Percentiles rank a stretch among this genome's conserved stretches.
These are phyloP conservation scores for Hipparchia sbordonii DNA, from an alignment of 2,888 invertebrate species.

Conservation along the genomic window DNA sequence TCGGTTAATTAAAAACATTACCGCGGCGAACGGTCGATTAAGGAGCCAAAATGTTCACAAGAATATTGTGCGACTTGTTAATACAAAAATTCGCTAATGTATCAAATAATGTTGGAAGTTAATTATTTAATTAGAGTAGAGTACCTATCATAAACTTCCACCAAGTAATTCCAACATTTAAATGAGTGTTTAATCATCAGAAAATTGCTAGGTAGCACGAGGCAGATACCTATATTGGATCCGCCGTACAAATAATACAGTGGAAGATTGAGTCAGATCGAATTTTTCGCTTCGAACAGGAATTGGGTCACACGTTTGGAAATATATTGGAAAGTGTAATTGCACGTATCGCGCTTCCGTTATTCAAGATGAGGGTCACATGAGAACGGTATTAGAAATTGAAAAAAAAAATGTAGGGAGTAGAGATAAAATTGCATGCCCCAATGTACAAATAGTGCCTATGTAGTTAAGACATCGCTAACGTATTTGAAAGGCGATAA, in stretches of 20 bases:
- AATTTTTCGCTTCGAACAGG: conserved; percentile 33
- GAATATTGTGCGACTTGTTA: background rate
- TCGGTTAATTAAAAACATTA: conserved; percentile 40
- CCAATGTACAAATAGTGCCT: background rate
- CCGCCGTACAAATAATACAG: conserved; percentile 19
- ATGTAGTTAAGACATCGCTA: too few relatives aligned
- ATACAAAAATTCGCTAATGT: conserved; percentile 1
- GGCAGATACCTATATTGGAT: background rate
- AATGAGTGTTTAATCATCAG: background rate
- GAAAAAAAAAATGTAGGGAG: background rate
- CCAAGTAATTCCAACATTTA: too few relatives aligned
- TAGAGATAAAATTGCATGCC: background rate
- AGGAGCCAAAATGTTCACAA: conserved; percentile 20
- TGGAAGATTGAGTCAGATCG: conserved; percentile 27
- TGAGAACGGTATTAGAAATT: conserved; percentile 6
- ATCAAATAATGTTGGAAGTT: background rate
- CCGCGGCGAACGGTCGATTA: conserved; percentile 34
- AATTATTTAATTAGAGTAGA: background rate
- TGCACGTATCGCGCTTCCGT: conserved; percentile 11
- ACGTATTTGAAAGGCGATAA: too few relatives aligned
- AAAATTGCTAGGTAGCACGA: background rate
- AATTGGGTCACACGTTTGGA: conserved; percentile 37
- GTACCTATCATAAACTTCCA: too few relatives aligned
- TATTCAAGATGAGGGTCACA: conserved; percentile 6
- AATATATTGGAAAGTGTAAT: conserved; percentile 31